phyloP scores from a whole-genome alignment of 2,888 invertebrate genomes.

The Pristionchus fissidentatus region DNA sequence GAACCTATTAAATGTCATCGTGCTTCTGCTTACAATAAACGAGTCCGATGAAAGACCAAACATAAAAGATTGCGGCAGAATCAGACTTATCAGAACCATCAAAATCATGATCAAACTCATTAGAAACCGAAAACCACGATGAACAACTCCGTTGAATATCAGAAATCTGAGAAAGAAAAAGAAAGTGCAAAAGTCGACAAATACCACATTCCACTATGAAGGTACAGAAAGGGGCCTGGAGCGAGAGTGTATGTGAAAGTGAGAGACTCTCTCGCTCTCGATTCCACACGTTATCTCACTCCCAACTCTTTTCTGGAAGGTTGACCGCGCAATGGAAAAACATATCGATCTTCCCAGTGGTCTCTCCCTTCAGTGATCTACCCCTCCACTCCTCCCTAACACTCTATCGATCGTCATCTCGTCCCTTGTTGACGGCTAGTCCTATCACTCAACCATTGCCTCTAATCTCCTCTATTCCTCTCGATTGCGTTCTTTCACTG shows the following conservation, averaged over 20 bases:
- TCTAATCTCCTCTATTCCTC: slow-evolving; percentile 9
- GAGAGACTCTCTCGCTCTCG: background rate
- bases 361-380: background rate
- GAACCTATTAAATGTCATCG: slow-evolving; percentile 14
- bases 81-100: no score
- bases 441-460: background rate
- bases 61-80: background rate
- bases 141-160: no score
- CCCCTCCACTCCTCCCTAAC: background rate
- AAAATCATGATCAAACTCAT: no score
- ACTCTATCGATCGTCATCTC: background rate
- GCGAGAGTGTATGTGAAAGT: background rate
- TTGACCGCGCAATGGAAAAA: no score
- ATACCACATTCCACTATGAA: background rate
- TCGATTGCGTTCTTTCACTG: background rate
- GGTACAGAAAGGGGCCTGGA: no score
- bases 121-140: no score
- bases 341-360: background rate
- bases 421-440: slow-evolving; percentile 10
- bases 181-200: no score
- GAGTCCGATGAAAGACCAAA: slow-evolving; percentile 6
- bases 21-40: slow-evolving; percentile 38
- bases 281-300: no score
- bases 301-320: no score
- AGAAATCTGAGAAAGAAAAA: no score